Evolutionary conservation across 2,797 vertebrate genomes (phyloP), one percentile per base, ranked within the genome.

Genomic region (Liparis tanakae): DNA sequence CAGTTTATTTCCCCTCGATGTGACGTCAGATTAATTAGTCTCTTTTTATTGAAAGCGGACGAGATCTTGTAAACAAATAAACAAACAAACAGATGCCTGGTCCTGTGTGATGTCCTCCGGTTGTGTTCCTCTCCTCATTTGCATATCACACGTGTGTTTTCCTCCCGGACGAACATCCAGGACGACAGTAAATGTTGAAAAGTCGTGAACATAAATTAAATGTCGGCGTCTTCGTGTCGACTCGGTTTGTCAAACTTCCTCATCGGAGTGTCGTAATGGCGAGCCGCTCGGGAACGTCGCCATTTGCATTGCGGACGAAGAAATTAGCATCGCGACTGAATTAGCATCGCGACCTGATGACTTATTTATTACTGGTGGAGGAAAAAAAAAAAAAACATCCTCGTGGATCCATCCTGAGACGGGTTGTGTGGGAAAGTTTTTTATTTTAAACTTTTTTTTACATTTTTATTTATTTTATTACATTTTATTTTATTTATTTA

Each of bases 51-150:
- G 72, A 80, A 86, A n/a, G 46, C 46, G 37, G 64, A 61, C 14
- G 9, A 6, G 25, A 30, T 30, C 25, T 30, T 4, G 25, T 79
- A 81, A 76, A 80, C 88, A 87, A 87, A 87, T 79, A 57, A 60
- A 75, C 77, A 83, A 79, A 78, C 72, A 84, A 87, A 87, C 82
- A 82, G 67, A 37, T n/a, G 76, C 39, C 87, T 89, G 90, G 20
- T 80, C 75, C 61, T 63, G 80, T 84, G 82, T 74, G 90, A 89
- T 91, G 79, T 86, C 30, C 78, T 85, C 88, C 92, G 91, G 90
- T 92, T 93, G 86, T 89, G 85, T 88, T 86, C 87, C 81, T 80
- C 59, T 55, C 68, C 80, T 86, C 81, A 88, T 90, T 92, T 90
- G 85, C 85, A 92, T 92, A n/a, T n/a, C n/a, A n/a, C n/a, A 60